phyloP scores from a whole-genome alignment of 64 coral and sea anemone species.

The Dendrophyllia cribrosa region DNA sequence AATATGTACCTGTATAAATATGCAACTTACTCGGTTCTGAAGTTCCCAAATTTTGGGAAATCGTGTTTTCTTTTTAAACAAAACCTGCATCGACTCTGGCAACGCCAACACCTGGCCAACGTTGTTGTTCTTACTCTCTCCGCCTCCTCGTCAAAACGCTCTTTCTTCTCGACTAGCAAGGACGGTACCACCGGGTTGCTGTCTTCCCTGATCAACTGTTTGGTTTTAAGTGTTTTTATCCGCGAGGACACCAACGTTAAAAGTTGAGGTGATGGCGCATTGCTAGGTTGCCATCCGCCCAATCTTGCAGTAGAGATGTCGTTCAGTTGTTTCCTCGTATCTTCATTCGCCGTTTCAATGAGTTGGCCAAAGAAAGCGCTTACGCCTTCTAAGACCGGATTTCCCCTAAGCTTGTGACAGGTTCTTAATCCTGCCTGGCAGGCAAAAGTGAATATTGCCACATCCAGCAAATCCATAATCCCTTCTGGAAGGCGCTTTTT shows the following conservation, averaged over 20 bases:
- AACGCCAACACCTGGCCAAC: slow-evolving; percentile 18
- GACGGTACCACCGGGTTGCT: not conserved
- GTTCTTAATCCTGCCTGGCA: not conserved
- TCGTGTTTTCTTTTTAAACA: not conserved
- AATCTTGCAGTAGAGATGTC: not conserved
- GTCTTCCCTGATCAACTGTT: not conserved
- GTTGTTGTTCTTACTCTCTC: not conserved
- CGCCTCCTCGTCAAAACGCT: not conserved
- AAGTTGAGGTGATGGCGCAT: not conserved
- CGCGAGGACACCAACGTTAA: slow-evolving; percentile 17
- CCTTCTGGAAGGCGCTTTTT: not conserved
- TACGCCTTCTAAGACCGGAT: slow-evolving; percentile 31
- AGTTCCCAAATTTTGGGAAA: not conserved
- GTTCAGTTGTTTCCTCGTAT: not conserved
- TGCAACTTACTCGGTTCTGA: not conserved
- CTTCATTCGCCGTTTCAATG: not conserved
- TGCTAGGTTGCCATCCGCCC: slow-evolving; percentile 16
- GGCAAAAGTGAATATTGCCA: slow-evolving; percentile 34
- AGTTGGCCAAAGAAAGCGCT: slow-evolving; percentile 28
- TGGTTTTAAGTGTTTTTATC: not conserved
- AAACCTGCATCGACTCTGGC: not conserved
- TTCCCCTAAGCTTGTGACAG: not conserved
- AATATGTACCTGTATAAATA: too few relatives aligned
- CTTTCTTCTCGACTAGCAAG: not conserved
- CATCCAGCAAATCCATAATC: not conserved